Conservation (phyloP, 2,113 vertebrate genomes). For the Drymodes brunneopygia region DNA sequence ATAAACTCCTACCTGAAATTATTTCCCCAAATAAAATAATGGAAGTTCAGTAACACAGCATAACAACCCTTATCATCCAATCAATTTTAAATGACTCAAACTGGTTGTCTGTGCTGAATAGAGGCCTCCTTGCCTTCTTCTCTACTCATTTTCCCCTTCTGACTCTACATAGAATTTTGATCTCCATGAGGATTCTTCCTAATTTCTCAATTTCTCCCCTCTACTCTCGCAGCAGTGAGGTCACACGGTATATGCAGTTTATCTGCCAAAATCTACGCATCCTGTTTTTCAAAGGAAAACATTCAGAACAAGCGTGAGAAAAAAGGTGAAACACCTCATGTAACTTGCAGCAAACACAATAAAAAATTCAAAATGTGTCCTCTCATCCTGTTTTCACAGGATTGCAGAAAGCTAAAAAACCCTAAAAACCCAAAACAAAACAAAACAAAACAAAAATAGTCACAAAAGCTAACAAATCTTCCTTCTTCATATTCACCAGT, state of each 20-base stretch:
- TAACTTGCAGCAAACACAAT: not conserved
- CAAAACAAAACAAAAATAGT: not conserved
- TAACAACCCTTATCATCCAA: not conserved
- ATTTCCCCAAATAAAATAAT: not conserved
- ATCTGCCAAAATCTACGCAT: not conserved
- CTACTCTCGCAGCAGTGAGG: not conserved
- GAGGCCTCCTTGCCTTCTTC: not conserved
- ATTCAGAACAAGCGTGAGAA: not conserved
- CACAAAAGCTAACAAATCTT: not conserved
- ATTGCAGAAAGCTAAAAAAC: not conserved
- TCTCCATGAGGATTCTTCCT: not conserved
- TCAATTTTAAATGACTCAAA: not conserved
- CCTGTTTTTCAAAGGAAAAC: not conserved
- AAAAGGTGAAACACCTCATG: not conserved
- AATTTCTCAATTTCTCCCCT: not conserved
- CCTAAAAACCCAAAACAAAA: not conserved
- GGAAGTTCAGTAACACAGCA: not conserved
- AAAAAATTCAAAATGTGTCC: not conserved
- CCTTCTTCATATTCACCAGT: not conserved
- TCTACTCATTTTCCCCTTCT: not conserved
- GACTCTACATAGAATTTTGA: not conserved
- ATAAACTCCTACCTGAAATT: not conserved
- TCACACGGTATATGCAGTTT: not conserved
- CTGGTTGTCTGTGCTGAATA: not conserved
- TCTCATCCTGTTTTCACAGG: not conserved